Evolutionary conservation across 1,140 invertebrate genomes (phyloP).

Genomic region (Asbolus verrucosus): DNA sequence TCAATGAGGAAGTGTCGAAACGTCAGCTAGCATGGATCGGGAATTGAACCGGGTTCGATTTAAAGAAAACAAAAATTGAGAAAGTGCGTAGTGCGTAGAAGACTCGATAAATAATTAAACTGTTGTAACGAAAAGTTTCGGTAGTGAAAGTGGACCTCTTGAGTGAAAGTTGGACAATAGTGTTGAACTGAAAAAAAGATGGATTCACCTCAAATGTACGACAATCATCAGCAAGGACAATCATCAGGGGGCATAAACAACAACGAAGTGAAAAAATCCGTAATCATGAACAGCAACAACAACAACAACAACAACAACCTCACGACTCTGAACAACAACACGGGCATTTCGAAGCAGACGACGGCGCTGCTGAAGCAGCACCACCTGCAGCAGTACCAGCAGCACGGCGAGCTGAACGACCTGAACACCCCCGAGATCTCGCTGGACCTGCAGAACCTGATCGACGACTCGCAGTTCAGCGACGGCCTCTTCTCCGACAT

Average conservation of each 20-base stretch:
- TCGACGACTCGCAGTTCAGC: constrained; percentile 88
- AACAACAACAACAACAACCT: constrained; percentile 63
- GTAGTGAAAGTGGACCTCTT: constrained; percentile 60
- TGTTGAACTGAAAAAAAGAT: no score
- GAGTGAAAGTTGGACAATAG: constrained; percentile 60
- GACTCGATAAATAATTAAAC: no score
- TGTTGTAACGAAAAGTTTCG: constrained; percentile 55
- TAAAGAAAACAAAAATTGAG: no score
- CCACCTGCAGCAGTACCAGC: constrained; percentile 75
- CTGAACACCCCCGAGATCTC: constrained; percentile 90
- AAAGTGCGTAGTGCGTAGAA: constrained; percentile 56
- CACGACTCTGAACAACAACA: constrained; percentile 63
- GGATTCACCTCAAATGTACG: constrained; percentile 81
- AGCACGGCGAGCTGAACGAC: constrained; percentile 83
- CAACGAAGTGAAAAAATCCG: constrained; percentile 62
- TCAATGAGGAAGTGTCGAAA: no score
- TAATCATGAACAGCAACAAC: constrained; percentile 62
- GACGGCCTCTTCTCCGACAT: constrained; percentile 87
- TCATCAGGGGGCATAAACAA: constrained; percentile 58
- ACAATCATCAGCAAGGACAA: constrained; percentile 68
- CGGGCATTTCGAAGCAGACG: constrained; percentile 64
- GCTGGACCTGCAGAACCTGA: constrained; percentile 87
- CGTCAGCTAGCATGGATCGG: no score
- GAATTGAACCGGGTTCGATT: constrained; percentile 25
- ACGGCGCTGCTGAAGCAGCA: constrained; percentile 63